Evolutionary conservation across 2,113 vertebrate species (phyloP), one percentile per base, ranked within the genome.

Genomic region (Erythrolamprus reginae): DNA sequence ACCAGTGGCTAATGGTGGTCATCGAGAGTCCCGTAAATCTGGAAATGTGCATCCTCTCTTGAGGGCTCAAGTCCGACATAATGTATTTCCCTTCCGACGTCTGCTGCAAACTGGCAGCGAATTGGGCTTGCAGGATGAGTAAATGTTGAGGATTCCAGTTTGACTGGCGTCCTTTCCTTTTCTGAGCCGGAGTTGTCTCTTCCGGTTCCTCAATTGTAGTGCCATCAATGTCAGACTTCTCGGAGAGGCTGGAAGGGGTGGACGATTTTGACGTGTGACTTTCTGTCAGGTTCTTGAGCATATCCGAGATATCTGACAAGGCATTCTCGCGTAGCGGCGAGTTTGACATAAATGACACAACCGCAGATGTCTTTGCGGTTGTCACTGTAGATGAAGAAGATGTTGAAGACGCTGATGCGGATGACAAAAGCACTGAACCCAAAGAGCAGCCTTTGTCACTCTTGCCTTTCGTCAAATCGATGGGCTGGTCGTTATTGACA

Each of bases 91-190:
- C 98, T 33, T 99, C 99, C 0, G 97, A 97, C 0, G 99, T 99
- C 97, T 99, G 99, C 93, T 98, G 97, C 85, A 99, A 97, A 96
- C 99, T 99, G 93, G 99, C 98, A 2, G 99, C 99, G 95, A 99
- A 99, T 98, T 99, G 99, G 92, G 99, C 99, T 96, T 99, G 99
- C 83, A 99, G 96, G 94, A 99, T 99, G 86, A 99, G 98, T 94
- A 99, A 98, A 95, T 99, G 99, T 95, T 99, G 99, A 65, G 99
- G 99, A 96, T 99, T 99, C 99, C 99, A 99, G 97, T 99, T 99
- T 91, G 99, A 99, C 97, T 99, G 99, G 89, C 99, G 98, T 84
- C 99, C 99, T 96, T 99, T 99, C 93, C 99, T 98, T 96, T 99
- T 99, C 96, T 99, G 99, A 70, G 98, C 99, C 1, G 98, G 99